Percentiles rank a stretch among this genome's conserved stretches.
phyloP scores from a whole-genome alignment of 2,797 vertebrate genomes.

The Danio kyathit region DNA sequence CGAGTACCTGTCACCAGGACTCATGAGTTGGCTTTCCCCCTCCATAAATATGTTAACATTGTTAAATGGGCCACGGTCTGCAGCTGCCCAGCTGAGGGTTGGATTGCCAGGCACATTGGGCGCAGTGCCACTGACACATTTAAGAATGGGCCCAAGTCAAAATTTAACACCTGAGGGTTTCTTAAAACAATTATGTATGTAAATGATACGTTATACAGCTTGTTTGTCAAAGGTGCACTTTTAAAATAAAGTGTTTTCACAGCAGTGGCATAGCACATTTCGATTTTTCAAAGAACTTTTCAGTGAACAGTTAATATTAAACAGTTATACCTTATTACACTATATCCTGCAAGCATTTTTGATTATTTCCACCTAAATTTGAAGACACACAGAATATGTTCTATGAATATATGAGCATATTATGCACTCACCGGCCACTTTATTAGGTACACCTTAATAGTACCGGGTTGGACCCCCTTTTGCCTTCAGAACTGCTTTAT shows the following conservation, averaged over 20 bases:
- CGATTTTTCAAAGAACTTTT: no score
- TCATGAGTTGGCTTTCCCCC: constrained; percentile 63
- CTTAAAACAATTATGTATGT: constrained; percentile 23
- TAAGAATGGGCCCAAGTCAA: constrained; percentile 25
- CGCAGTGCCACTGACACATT: neutral
- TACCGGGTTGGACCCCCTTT: no score
- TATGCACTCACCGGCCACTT: no score
- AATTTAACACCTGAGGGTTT: constrained; percentile 24
- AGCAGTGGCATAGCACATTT: no score
- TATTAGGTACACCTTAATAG: no score
- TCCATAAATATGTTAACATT: constrained; percentile 68
- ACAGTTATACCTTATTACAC: no score
- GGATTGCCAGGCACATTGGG: constrained; percentile 9
- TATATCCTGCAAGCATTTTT: no score
- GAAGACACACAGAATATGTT: no score
- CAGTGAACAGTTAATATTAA: no score
- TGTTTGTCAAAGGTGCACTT: neutral
- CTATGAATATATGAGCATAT: no score
- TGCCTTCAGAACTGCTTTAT: no score
- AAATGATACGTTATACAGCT: constrained; percentile 4
- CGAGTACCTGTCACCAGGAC: constrained; percentile 68
- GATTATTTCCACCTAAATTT: no score
- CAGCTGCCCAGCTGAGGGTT: constrained; percentile 26
- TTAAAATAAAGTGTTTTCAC: neutral
- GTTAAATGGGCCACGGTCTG: constrained; percentile 64